A percentile compares a stretch with the other conserved stretches of the same genome.
Conservation (phyloP, 2,113 vertebrate genomes). For the Orthonyx spaldingii region DNA sequence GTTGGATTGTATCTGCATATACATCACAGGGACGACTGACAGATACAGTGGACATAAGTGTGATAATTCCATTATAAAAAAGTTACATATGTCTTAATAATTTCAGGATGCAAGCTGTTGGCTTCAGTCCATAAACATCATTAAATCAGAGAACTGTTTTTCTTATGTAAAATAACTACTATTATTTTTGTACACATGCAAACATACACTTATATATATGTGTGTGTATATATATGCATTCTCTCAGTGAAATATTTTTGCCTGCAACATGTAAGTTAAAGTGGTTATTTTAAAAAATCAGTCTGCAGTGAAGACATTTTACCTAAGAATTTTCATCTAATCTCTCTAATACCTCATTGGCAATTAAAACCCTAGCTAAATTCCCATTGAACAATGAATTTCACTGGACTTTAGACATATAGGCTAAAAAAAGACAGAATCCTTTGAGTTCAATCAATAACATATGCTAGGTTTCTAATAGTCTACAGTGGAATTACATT, state of each 20-base stretch:
- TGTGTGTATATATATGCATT: not conserved
- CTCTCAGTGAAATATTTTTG: not conserved
- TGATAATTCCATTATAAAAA: not conserved
- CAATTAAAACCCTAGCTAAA: not conserved
- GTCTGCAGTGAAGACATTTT: not conserved
- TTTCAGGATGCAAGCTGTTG: not conserved
- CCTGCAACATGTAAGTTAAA: not conserved
- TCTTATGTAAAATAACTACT: not conserved
- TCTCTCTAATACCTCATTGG: not conserved
- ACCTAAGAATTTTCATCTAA: not conserved
- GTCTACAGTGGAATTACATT: not conserved
- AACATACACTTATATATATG: rapidly evolving
- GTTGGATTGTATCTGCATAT: not conserved
- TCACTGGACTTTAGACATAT: not conserved
- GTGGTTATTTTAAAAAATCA: not conserved
- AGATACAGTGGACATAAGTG: not conserved
- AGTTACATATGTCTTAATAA: not conserved
- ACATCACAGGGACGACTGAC: not conserved
- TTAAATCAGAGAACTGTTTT: not conserved
- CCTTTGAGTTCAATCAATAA: not conserved
- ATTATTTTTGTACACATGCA: not conserved
- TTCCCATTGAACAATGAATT: not conserved
- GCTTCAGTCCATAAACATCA: not conserved
- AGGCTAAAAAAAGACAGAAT: not conserved
- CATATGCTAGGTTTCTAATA: not conserved